phyloP scores from a whole-genome alignment of 2,113 vertebrate species.

The Entomyzon cyanotis region DNA sequence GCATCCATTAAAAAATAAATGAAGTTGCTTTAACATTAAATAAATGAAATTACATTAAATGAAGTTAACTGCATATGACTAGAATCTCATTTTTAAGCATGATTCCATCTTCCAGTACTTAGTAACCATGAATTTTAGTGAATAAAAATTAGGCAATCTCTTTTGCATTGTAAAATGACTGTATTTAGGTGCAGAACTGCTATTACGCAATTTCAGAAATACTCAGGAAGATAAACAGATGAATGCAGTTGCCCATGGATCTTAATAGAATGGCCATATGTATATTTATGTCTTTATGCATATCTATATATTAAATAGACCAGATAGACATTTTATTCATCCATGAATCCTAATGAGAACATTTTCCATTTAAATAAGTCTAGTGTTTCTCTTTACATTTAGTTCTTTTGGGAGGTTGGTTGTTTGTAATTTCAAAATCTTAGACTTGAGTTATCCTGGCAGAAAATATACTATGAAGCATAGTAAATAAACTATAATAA shows the following conservation, averaged over 20 bases:
- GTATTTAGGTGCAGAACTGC: not conserved
- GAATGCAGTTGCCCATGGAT: rapidly evolving
- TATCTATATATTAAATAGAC: not conserved
- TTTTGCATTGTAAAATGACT: not conserved
- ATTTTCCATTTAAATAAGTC: not conserved
- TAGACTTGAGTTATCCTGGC: not conserved
- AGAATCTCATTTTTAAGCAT: not conserved
- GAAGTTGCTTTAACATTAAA: no score
- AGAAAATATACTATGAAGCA: not conserved
- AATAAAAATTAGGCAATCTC: not conserved
- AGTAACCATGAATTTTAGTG: not conserved
- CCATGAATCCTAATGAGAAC: not conserved
- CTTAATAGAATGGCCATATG: not conserved
- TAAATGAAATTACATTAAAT: not conserved
- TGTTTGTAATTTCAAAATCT: not conserved
- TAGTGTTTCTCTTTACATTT: not conserved
- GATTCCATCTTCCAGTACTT: not conserved
- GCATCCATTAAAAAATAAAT: not conserved
- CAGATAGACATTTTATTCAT: not conserved
- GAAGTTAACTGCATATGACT: not conserved
- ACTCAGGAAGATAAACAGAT: not conserved
- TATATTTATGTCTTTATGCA: not conserved
- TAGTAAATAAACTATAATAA: not conserved
- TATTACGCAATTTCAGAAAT: not conserved
- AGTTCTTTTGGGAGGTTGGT: no score